phyloP scores from a whole-genome alignment of 2,888 invertebrate genomes.

The Dynastes hyllus region DNA sequence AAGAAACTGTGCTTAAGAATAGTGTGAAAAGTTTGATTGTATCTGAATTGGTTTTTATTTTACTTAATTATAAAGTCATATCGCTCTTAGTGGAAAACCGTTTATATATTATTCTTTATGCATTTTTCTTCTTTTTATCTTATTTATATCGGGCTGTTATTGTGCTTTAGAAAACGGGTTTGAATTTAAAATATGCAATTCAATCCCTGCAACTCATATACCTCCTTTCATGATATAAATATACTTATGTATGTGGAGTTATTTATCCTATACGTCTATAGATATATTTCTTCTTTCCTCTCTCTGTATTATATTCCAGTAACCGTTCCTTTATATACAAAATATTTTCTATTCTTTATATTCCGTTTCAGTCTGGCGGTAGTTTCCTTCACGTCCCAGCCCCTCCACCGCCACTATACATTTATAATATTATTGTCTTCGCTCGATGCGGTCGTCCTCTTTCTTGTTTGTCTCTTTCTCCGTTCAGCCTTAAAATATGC shows the following conservation, averaged over 20 bases:
- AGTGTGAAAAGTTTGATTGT: too few species aligned
- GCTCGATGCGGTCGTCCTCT: conserved; percentile 7
- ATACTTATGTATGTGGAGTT: conserved; percentile 13
- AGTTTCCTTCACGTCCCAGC: neutral
- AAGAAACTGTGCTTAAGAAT: too few species aligned
- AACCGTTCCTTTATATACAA: conserved; percentile 12
- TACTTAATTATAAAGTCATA: too few species aligned
- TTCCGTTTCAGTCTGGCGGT: neutral
- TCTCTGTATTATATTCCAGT: conserved; percentile 15
- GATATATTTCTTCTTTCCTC: conserved; percentile 1
- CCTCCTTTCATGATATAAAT: conserved; percentile 10
- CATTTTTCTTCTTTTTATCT: conserved; percentile 15
- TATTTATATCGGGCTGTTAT: conserved; percentile 45
- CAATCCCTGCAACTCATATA: conserved; percentile 19
- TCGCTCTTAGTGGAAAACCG: too few species aligned
- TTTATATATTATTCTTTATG: neutral
- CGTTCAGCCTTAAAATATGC: conserved; percentile 38
- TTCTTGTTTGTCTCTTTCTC: neutral
- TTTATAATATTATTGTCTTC: conserved; percentile 26
- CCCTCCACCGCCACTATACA: neutral
- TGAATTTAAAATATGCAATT: conserved; percentile 50
- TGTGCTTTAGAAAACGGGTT: conserved; percentile 46
- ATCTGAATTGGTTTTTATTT: too few species aligned
- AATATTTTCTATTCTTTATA: conserved; percentile 1
- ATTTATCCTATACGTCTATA: conserved; percentile 12